Evolutionary conservation across 2,797 vertebrate genomes (phyloP), one percentile per base, ranked within the genome.

Genomic region (Garrulus glandarius): DNA sequence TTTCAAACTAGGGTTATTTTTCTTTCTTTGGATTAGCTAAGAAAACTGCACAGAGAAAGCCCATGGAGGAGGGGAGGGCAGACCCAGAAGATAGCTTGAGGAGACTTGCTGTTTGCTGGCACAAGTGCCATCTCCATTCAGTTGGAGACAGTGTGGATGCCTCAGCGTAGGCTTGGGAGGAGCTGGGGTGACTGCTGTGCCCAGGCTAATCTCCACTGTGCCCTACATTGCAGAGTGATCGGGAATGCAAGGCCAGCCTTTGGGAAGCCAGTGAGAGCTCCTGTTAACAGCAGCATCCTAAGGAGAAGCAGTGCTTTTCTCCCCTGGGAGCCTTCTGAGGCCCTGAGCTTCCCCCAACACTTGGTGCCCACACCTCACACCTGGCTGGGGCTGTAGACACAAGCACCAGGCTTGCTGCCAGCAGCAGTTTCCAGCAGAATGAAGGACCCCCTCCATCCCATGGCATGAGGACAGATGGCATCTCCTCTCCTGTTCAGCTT

Each of bases 1-100:
- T 92, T 94, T 89, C 79, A 84, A 96, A 95, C 81, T 37, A 64
- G 78, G 21, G 32, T 63, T 87, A 89, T 93, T 94, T 84, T 88
- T 78, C 64, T 70, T 75, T 92, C 65, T 89, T 82, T 21, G 47
- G 75, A 92, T 94, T 86, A 96, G 65, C 60, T 79, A 85, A 71
- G 69, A 80, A 90, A 84, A 92, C 84, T 81, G 70, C 85, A 61
- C 23, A 70, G 81, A 86, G 78, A 84, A 78, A 52, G 87, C 34
- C 34, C 1, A 1, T 27, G 76, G 91, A 89, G 87, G 77, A 77
- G 47, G 70, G 84, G 75, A 92, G 41, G 43, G 63, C 63, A 92
- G 65, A 79, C 20, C 39, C 74, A 79, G 80, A 71, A 72, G 67
- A 74, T 0, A 53, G 43, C 60, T 55, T 1, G 29, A 76, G 30